A percentile compares a stretch with the other conserved stretches of the same genome.
Evolutionary conservation across 2,797 vertebrate species (phyloP).

Genomic region (Poecilia velifera): DNA sequence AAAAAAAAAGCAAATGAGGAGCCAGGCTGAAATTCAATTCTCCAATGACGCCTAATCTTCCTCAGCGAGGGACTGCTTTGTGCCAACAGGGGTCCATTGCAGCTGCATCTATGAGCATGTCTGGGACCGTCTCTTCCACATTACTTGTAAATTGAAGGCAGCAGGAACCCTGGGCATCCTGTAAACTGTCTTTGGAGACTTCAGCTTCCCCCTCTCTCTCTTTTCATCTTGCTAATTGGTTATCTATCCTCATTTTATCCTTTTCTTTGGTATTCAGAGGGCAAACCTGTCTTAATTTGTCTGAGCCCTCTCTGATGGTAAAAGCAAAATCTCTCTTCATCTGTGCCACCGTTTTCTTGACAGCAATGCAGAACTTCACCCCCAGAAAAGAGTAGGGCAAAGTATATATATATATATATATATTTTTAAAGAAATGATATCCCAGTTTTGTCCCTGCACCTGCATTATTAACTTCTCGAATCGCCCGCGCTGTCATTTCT

Average conservation of each 20-base stretch:
- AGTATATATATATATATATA: too few relatives aligned
- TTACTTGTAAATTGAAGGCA: conserved; percentile 71
- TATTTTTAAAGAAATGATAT: conserved; percentile 8
- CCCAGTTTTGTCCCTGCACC: conserved; percentile 25
- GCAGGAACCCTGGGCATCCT: conserved; percentile 49
- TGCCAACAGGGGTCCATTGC: conserved; percentile 57
- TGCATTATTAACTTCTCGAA: conserved; percentile 53
- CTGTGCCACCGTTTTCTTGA: conserved; percentile 45
- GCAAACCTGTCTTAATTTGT: conserved; percentile 44
- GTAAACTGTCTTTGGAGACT: conserved; percentile 67
- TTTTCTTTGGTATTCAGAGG: conserved; percentile 62
- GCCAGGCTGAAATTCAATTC: conserved; percentile 62
- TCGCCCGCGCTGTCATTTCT: conserved; percentile 49
- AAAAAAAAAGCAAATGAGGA: conserved; percentile 48
- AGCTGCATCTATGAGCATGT: conserved; percentile 69
- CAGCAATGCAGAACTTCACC: conserved; percentile 42
- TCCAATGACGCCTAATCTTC: conserved; percentile 54
- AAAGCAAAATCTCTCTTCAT: conserved; percentile 67
- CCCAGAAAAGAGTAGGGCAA: conserved; percentile 29
- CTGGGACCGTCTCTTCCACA: conserved; percentile 62
- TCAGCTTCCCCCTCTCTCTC: conserved; percentile 38
- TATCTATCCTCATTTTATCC: conserved; percentile 72
- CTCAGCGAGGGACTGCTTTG: conserved; percentile 60
- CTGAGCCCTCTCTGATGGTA: conserved; percentile 55
- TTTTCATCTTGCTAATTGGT: conserved; percentile 68